Evolutionary conservation across 2,888 invertebrate species (phyloP).

Genomic region (Drosophila differens): DNA sequence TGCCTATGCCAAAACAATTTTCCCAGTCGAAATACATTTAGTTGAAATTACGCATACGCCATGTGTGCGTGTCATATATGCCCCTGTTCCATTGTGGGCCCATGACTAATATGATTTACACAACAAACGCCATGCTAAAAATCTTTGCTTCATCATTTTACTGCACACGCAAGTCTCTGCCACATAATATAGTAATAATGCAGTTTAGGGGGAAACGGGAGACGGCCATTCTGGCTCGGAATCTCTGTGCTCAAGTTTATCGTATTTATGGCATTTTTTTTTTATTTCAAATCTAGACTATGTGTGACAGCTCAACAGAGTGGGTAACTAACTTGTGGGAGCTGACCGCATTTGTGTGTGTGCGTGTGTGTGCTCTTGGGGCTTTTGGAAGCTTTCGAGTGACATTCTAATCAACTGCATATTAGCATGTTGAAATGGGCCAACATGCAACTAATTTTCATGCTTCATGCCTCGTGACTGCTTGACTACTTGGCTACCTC

Average conservation of each 20-base stretch:
- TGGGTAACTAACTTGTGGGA: constrained; percentile 1
- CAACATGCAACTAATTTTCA: constrained; percentile 57
- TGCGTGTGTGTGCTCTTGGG: constrained; percentile 8
- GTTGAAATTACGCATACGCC: constrained; percentile 57
- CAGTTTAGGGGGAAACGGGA: constrained; percentile 5
- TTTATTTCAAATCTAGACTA: constrained; percentile 18
- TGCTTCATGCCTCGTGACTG: constrained; percentile 28
- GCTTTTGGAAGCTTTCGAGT: constrained; percentile 48
- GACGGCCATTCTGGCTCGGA: constrained; percentile 18
- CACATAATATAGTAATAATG: constrained; percentile 36
- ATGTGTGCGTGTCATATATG: constrained; percentile 25
- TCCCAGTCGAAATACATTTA: constrained; percentile 46
- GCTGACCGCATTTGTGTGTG: not conserved
- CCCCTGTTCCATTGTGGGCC: constrained; percentile 5
- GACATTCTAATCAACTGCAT: constrained; percentile 78
- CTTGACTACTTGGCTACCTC: constrained; percentile 13
- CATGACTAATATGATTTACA: constrained; percentile 55
- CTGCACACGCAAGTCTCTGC: constrained; percentile 51
- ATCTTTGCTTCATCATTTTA: constrained; percentile 30
- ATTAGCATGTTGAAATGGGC: constrained; percentile 71
- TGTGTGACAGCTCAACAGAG: constrained; percentile 27
- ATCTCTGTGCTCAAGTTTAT: constrained; percentile 52
- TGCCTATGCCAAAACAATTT: constrained; percentile 63
- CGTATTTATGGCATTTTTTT: constrained; percentile 54
- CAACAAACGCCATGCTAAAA: constrained; percentile 35